Evolutionary conservation across 1,140 invertebrate species (phyloP).

Genomic region (Microplitis mediator): DNA sequence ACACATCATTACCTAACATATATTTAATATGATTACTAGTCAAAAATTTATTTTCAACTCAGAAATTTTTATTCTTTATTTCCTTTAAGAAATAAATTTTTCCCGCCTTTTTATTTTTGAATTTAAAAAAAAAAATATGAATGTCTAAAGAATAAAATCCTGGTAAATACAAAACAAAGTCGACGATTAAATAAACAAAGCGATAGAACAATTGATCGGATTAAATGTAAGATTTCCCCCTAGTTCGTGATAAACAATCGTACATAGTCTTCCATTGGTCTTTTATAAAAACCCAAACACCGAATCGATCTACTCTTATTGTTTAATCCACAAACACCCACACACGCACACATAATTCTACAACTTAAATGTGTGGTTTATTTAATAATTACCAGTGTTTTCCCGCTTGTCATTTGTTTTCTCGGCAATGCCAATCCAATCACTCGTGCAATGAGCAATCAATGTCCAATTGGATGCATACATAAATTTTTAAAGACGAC

Average conservation of each 20-base stretch:
- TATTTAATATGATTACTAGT: too few relatives aligned
- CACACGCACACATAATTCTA: too few relatives aligned
- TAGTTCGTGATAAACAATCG: conserved; percentile 15
- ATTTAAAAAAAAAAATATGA: background rate
- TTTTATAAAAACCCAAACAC: conserved; percentile 29
- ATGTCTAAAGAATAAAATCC: background rate
- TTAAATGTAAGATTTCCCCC: background rate
- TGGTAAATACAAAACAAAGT: background rate
- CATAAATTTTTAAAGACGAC: background rate
- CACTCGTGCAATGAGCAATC: conserved; percentile 32
- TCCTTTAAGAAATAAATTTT: too few relatives aligned
- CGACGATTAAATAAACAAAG: background rate
- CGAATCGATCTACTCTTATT: background rate
- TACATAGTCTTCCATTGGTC: conserved; percentile 33
- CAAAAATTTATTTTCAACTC: too few relatives aligned
- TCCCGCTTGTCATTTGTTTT: conserved; percentile 51
- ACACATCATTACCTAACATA: too few relatives aligned
- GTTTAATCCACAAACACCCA: too few relatives aligned
- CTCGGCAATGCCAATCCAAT: conserved; percentile 41
- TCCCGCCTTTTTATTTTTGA: too few relatives aligned
- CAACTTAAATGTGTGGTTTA: background rate
- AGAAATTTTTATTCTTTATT: too few relatives aligned
- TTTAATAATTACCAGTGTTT: conserved; percentile 38
- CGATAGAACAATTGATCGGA: conserved; percentile 16
- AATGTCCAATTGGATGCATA: conserved; percentile 15